Evolutionary conservation across 2,113 vertebrate species (phyloP).

Genomic region (Athene cunicularia): DNA sequence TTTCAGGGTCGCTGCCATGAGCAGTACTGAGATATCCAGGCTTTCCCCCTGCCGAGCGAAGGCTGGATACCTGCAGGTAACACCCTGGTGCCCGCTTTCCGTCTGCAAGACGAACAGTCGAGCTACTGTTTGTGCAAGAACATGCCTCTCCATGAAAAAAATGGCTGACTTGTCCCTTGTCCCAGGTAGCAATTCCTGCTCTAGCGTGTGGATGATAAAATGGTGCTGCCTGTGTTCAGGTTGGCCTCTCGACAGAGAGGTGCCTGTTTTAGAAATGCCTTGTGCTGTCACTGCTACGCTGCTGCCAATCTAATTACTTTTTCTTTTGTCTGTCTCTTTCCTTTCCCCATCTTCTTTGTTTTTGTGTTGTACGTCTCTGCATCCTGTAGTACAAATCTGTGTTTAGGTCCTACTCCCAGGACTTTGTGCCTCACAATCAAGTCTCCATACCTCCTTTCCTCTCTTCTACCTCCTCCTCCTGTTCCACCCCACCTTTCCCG

Average conservation of each 20-base stretch:
- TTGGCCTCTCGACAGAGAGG: not conserved
- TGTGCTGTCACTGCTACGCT: conserved; percentile 17
- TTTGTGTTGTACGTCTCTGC: not conserved
- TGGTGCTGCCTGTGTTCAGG: not conserved
- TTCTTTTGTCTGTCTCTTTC: conserved; percentile 75
- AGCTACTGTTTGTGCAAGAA: not conserved
- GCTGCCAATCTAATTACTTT: conserved; percentile 72
- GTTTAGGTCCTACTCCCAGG: conserved; percentile 87
- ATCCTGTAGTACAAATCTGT: conserved; percentile 80
- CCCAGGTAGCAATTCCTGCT: not conserved
- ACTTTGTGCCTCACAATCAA: conserved; percentile 80
- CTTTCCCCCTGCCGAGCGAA: not conserved
- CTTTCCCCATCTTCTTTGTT: conserved; percentile 28
- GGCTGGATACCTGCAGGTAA: not conserved
- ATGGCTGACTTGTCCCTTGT: not conserved
- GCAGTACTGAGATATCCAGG: not conserved
- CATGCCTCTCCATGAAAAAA: not conserved
- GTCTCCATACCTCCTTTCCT: conserved; percentile 80
- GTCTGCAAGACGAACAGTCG: not conserved
- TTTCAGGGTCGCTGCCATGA: not conserved
- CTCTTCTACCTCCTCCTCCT: conserved; percentile 81
- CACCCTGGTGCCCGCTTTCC: not conserved
- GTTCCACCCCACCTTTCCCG: conserved; percentile 80
- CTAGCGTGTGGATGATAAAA: not conserved
- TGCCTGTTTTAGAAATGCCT: not conserved